phyloP scores from a whole-genome alignment of 1,140 invertebrate genomes.

The Phymastichus coffea region DNA sequence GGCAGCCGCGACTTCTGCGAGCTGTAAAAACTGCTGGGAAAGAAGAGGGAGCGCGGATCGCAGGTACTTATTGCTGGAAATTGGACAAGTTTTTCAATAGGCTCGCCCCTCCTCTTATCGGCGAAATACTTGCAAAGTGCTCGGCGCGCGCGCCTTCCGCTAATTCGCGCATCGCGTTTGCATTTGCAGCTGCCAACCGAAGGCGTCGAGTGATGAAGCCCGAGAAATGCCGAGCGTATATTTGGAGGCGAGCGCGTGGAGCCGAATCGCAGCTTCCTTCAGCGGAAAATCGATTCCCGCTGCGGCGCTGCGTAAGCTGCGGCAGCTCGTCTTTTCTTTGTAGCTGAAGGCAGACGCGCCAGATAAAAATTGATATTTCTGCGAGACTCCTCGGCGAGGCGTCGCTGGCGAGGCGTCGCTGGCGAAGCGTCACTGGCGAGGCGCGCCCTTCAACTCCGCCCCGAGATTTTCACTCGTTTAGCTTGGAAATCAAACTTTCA shows the following conservation, averaged over 20 bases:
- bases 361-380: slow-evolving; percentile 5
- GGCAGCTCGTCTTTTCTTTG: no score
- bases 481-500: background rate
- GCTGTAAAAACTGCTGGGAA: no score
- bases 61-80: slow-evolving; percentile 8
- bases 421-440: no score
- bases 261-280: background rate
- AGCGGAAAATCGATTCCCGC: background rate
- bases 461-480: slow-evolving; percentile 7
- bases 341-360: no score
- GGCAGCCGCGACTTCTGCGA: no score
- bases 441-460: no score
- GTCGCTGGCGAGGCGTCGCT: background rate
- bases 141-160: background rate
- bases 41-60: background rate
- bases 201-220: background rate
- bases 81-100: background rate
- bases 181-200: background rate
- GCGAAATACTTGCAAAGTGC: slow-evolving; percentile 1
- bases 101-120: background rate
- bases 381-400: background rate
- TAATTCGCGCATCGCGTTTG: background rate
- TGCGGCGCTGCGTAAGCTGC: no score
- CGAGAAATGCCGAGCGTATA: background rate
- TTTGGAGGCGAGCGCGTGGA: background rate